Evolutionary conservation across 2,888 invertebrate species (phyloP), one percentile per base, ranked within the genome.

Genomic region (Deilephila elpenor): DNA sequence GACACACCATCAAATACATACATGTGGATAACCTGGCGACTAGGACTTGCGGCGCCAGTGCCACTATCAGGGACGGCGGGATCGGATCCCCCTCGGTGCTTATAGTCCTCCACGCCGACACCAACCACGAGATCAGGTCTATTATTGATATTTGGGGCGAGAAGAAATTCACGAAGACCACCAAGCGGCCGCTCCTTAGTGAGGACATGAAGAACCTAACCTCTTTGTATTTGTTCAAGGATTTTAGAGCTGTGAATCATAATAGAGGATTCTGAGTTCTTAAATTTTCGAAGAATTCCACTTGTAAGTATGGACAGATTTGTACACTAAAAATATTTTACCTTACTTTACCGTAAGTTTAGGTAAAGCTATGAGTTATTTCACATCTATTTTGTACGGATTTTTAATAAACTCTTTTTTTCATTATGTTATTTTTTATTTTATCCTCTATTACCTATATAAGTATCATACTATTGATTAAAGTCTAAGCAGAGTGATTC

Each of bases 111-210:
- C 89, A 87, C 59, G 90, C 93, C 0, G 86, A 78, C 2, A 80
- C 86, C 0, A 86, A 90, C 75, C 87, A 92, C 32, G 93, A 93
- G 75, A 93, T 93, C 25, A 81, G 93, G 1, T 87, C 92, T 0
- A 92, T 93, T 1, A 85, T 93, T 7, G 93, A 93, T 71, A 89
- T 93, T 34, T 93, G 93, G 93, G 93, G 93, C 0, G 83, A 80
- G 6, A 87, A 82, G 75, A 77, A 78, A 5, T 17, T 19, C 11
- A 11, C 25, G 14, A 67, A 51, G 29, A 56, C 74, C 0, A 74
- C 71, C 0, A 74, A 20, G 56, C 71, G 60, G 44, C 62, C 70
- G 0, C 20, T 62, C 3, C 37, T 74, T 0, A 67, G 60, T 5
- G 75, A 76, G 0, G 78, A 83, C 6, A 60, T 79, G 11, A 88